phyloP scores from a whole-genome alignment of 2,888 invertebrate species.

The Drosophila pegasa region DNA sequence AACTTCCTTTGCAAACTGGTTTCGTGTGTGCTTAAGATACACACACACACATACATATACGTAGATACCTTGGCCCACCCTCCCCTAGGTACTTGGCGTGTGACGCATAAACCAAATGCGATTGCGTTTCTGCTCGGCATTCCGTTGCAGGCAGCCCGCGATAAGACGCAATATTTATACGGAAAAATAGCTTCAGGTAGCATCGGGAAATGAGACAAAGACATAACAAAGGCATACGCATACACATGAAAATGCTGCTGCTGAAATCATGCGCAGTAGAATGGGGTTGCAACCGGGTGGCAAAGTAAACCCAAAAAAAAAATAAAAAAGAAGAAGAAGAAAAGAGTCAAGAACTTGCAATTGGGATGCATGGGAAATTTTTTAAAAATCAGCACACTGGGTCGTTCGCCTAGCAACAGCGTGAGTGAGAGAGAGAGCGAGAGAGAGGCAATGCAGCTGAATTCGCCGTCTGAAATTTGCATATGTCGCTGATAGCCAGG shows the following conservation, averaged over 20 bases:
- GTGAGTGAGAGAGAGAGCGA: background rate
- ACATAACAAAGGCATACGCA: slow-evolving; percentile 25
- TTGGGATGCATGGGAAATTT: slow-evolving; percentile 11
- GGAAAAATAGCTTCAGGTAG: slow-evolving; percentile 71
- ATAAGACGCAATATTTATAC: slow-evolving; percentile 60
- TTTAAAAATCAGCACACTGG: slow-evolving; percentile 26
- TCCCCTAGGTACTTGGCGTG: background rate
- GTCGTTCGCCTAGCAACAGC: slow-evolving; percentile 24
- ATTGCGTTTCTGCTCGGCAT: slow-evolving; percentile 45
- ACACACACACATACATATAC: background rate
- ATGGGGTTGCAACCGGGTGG: background rate
- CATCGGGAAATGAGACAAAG: slow-evolving; percentile 47
- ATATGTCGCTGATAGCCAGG: slow-evolving; percentile 51
- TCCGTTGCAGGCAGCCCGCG: slow-evolving; percentile 19
- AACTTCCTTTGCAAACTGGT: slow-evolving; percentile 36
- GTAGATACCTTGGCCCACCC: slow-evolving; percentile 1
- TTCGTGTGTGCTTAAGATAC: slow-evolving; percentile 10
- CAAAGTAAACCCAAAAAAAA: background rate
- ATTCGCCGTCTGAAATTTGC: slow-evolving; percentile 7
- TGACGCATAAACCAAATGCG: slow-evolving; percentile 32
- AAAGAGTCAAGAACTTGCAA: slow-evolving; percentile 22
- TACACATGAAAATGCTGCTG: slow-evolving; percentile 23
- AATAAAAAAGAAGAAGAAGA: background rate
- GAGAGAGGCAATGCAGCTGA: background rate
- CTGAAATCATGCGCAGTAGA: slow-evolving; percentile 59